Percentiles rank a stretch among this genome's conserved stretches.
Evolutionary conservation across 2,113 vertebrate species (phyloP).

Genomic region (Phaethon lepturus): DNA sequence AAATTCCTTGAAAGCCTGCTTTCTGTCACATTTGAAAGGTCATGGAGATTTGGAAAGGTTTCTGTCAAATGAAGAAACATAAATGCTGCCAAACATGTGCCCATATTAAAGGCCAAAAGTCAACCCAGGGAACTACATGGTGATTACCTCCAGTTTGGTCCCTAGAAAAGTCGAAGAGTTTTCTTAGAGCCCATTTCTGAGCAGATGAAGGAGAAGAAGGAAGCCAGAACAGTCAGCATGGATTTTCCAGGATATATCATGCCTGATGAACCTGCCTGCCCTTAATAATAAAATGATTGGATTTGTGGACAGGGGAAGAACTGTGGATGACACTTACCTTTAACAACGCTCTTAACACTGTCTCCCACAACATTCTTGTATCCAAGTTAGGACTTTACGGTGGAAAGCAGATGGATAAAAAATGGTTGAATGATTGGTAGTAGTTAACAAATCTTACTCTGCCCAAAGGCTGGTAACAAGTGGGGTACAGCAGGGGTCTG

Average conservation of each 20-base stretch:
- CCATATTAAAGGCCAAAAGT: not conserved
- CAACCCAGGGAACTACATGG: not conserved
- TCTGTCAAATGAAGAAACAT: rapidly evolving
- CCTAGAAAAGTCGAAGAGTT: not conserved
- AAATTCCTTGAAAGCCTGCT: not conserved
- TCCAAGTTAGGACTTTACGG: not conserved
- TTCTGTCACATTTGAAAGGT: not conserved
- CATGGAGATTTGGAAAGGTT: not conserved
- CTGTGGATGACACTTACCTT: not conserved
- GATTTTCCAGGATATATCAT: not conserved
- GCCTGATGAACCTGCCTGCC: not conserved
- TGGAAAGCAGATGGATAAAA: not conserved
- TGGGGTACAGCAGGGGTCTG: not conserved
- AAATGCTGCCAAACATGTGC: not conserved
- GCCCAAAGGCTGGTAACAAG: not conserved
- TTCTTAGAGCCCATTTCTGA: not conserved
- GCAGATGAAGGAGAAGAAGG: not conserved
- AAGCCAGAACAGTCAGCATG: not conserved
- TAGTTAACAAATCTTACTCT: not conserved
- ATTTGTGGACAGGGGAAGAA: not conserved
- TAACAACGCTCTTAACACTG: not conserved
- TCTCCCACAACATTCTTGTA: not conserved
- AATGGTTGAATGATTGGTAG: not conserved
- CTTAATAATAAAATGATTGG: not conserved
- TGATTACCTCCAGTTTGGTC: not conserved